Base-by-base conservation (phyloP, 2,797 vertebrate genomes). In the Danio albolineatus region DNA sequence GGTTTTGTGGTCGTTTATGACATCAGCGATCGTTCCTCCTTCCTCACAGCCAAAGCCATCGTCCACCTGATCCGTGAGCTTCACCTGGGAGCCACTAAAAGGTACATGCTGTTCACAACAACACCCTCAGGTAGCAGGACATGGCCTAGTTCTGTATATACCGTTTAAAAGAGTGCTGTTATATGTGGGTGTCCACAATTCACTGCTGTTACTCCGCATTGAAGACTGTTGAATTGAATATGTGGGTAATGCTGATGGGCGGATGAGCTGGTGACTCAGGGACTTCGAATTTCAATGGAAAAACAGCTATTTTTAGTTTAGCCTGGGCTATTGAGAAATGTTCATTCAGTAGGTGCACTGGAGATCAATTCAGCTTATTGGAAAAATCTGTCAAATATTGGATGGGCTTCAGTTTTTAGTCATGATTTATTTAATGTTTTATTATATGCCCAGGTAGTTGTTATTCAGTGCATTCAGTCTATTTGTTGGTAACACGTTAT, bases 1-100 rank as follows among this genome's bases (percentile, higher is more conserved):
- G 96, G 94, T 6, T 96, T 97, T 82, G 86, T 97, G 64, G 87
- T 97, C 17, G 94, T 96, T 54, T 97, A 96, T 0, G 95, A 96
- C 87, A 96, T 97, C 90, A 96, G 94, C 5, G 91, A 96, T 87
- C 92, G 91, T 51, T 90, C 95, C 5, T 96, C 96, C 0, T 96
- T 97, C 86, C 90, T 93, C 2, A 94, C 94, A 13, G 96, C 95
- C 8, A 95, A 94, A 85, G 92, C 95, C 1, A 86, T 95, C 16
- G 86, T 96, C 8, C 94, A 93, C 87, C 90, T 94, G 78, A 94
- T 97, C 77, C 90, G 92, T 70, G 95, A 96, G 82, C 86, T 92
- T 39, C 92, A 91, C 19, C 17, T 46, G 6, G 92, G 90, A 81
- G 81, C 87, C 36, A 89, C 90, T 72, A 96, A 95, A 91, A 95